phyloP scores from a whole-genome alignment of 2,888 invertebrate genomes.

The Subacronicta megacephala region DNA sequence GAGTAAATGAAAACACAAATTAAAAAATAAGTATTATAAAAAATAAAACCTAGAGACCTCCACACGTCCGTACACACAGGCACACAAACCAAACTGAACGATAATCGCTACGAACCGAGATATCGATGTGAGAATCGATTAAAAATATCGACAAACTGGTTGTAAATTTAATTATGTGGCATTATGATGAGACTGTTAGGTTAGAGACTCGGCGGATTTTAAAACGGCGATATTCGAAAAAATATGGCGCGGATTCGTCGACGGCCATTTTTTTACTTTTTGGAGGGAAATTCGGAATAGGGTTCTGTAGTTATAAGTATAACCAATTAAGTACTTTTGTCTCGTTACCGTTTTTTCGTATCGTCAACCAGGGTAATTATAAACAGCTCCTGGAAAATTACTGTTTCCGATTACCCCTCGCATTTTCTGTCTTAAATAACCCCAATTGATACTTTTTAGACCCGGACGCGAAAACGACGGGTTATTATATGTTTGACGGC shows the following conservation, averaged over 20 bases:
- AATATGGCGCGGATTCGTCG: conserved; percentile 72
- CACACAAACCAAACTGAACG: conserved; percentile 80
- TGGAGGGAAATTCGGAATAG: conserved; percentile 51
- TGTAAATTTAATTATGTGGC: conserved; percentile 63
- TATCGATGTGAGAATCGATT: conserved; percentile 68
- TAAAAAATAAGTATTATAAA: conserved; percentile 16
- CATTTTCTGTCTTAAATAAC: too few species aligned
- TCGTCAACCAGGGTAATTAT: too few species aligned
- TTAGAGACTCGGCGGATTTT: conserved; percentile 85
- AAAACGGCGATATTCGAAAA: conserved; percentile 74
- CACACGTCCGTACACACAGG: conserved; percentile 79
- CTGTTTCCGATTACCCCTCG: too few species aligned
- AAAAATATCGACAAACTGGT: conserved; percentile 65
- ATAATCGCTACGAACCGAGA: conserved; percentile 60
- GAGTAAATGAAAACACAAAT: conserved; percentile 34
- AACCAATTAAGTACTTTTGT: too few species aligned
- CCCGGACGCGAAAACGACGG: too few species aligned
- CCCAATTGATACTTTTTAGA: too few species aligned
- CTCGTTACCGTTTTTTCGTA: too few species aligned
- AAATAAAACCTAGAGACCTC: conserved; percentile 39
- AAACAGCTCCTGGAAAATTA: too few species aligned
- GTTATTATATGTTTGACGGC: too few species aligned
- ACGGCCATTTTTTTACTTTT: conserved; percentile 67
- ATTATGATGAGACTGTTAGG: conserved; percentile 76
- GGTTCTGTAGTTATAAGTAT: conserved; percentile 77